Evolutionary conservation across 2,113 vertebrate species (phyloP).

Genomic region (Anhinga anhinga): DNA sequence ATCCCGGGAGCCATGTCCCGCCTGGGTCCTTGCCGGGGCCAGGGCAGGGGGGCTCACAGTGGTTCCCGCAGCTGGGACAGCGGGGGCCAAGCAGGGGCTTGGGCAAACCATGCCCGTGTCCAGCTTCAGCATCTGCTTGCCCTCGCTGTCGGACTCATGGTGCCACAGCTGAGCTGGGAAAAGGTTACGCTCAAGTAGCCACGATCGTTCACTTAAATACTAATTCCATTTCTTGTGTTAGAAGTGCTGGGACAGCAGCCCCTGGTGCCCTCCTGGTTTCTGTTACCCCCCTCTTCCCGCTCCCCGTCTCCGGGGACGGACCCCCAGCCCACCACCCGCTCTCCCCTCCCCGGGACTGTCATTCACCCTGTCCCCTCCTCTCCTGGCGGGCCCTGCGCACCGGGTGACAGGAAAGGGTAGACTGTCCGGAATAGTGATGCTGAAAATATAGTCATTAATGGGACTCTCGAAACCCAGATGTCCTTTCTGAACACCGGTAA

Average conservation of each 20-base stretch:
- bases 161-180: not conserved
- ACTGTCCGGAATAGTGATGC: slow-evolving; percentile 72
- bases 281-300: slow-evolving; percentile 5
- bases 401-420: slow-evolving; percentile 80
- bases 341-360: slow-evolving; percentile 66
- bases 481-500: slow-evolving; percentile 98
- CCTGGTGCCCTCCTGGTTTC: slow-evolving; percentile 44
- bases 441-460: slow-evolving; percentile 90
- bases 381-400: slow-evolving; percentile 1
- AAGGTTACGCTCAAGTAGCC: not conserved
- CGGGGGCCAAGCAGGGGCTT: rapidly evolving
- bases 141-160: not conserved
- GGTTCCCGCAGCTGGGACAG: rapidly evolving
- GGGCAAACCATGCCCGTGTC: not conserved
- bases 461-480: slow-evolving; percentile 95
- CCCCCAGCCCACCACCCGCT: not conserved
- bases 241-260: slow-evolving; percentile 54
- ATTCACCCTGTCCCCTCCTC: slow-evolving; percentile 57
- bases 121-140: not conserved
- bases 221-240: not conserved
- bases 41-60: not conserved
- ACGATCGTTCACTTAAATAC: not conserved
- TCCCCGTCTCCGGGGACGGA: not conserved
- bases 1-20: rapidly evolving
- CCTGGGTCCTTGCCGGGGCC: too few relatives aligned